Conservation (phyloP, 2,888 invertebrate species). For the Sceliomorpha sp. region DNA sequence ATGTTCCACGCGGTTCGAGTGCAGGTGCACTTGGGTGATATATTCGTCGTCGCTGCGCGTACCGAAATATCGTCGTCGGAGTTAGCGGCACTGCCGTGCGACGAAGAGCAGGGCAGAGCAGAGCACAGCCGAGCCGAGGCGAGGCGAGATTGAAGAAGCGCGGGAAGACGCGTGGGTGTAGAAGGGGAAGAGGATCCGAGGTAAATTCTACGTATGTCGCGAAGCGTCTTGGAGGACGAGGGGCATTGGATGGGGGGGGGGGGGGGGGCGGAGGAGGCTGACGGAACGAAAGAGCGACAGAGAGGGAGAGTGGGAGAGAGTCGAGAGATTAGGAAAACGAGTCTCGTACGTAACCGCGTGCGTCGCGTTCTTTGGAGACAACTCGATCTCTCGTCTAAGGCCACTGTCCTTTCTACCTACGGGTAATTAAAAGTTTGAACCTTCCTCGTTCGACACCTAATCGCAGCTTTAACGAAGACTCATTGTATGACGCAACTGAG, state of each 20-base stretch:
- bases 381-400: slow-evolving; percentile 26
- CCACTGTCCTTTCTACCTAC: slow-evolving; percentile 13
- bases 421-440: too few species aligned
- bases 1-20: not conserved
- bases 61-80: slow-evolving; percentile 43
- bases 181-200: too few species aligned
- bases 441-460: too few species aligned
- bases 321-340: slow-evolving; percentile 43
- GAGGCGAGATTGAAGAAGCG: slow-evolving; percentile 37
- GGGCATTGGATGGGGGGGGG: too few species aligned
- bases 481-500: too few species aligned
- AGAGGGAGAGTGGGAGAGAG: slow-evolving; percentile 6
- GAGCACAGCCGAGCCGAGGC: too few species aligned
- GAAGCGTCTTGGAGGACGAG: too few species aligned
- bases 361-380: slow-evolving; percentile 26
- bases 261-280: not conserved
- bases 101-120: too few species aligned
- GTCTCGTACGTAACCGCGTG: slow-evolving; percentile 39
- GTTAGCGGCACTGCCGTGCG: slow-evolving; percentile 39
- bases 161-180: slow-evolving; percentile 41
- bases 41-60: slow-evolving; percentile 20
- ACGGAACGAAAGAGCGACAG: slow-evolving; percentile 11
- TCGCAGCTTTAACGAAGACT: too few species aligned
- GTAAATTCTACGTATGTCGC: slow-evolving; percentile 9
- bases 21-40: not conserved